Evolutionary conservation across 2,888 invertebrate genomes (phyloP).

Genomic region (Hemaris fuciformis): DNA sequence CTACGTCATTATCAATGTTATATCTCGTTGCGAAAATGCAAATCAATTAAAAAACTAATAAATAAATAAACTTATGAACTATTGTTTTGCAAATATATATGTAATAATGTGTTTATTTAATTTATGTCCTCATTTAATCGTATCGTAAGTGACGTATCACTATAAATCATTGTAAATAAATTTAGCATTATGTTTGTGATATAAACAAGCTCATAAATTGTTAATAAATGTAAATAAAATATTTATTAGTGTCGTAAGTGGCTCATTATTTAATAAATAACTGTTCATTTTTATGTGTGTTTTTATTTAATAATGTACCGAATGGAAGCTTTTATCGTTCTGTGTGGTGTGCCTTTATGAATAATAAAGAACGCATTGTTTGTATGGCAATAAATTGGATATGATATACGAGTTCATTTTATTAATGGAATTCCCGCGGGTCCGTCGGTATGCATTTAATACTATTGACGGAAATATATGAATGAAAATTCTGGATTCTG

Average conservation of each 20-base stretch:
- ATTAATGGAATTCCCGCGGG: too few relatives aligned
- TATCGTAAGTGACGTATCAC: background rate
- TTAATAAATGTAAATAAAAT: constrained; percentile 38
- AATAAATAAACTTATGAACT: too few relatives aligned
- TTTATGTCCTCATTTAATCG: background rate
- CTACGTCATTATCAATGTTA: too few relatives aligned
- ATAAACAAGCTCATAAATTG: constrained; percentile 42
- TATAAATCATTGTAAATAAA: constrained; percentile 29
- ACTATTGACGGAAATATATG: too few relatives aligned
- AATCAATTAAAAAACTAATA: background rate
- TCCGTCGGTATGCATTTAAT: background rate
- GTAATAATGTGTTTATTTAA: too few relatives aligned
- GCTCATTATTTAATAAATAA: constrained; percentile 52
- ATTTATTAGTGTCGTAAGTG: constrained; percentile 47
- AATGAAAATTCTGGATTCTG: too few relatives aligned
- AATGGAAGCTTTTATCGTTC: too few relatives aligned
- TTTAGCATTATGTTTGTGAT: constrained; percentile 36
- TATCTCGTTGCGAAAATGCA: background rate
- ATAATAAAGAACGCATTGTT: background rate
- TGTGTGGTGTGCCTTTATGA: background rate
- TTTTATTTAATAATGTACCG: too few relatives aligned
- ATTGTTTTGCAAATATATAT: too few relatives aligned
- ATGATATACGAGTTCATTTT: background rate
- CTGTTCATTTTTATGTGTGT: constrained; percentile 61
- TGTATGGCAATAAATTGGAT: background rate